Conservation (phyloP, 2,888 invertebrate species). For the Osmoderma eremita region DNA sequence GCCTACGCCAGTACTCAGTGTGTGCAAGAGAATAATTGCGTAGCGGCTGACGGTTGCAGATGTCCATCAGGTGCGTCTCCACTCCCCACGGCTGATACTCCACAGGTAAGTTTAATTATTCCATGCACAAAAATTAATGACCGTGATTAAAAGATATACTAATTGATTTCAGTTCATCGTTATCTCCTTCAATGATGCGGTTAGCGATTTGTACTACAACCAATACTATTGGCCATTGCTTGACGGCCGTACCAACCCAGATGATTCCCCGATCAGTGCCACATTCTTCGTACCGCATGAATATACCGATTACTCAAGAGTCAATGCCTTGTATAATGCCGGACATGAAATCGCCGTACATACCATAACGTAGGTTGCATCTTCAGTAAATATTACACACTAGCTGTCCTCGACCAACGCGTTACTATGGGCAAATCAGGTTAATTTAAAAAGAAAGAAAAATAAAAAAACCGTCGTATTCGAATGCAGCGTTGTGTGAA, state of each 20-base stretch:
- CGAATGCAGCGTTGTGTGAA: too few relatives aligned
- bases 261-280: constrained; percentile 70
- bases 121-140: not conserved
- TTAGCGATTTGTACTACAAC: constrained; percentile 66
- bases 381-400: too few relatives aligned
- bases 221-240: constrained; percentile 67
- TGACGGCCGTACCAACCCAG: constrained; percentile 69
- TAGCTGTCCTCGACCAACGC: too few relatives aligned
- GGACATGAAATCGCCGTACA: constrained; percentile 76
- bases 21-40: constrained; percentile 44
- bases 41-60: constrained; percentile 47
- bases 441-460: too few relatives aligned
- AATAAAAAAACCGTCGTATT: too few relatives aligned
- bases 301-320: constrained; percentile 68
- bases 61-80: constrained; percentile 47
- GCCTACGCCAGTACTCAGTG: constrained; percentile 19
- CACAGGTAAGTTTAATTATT: constrained; percentile 58
- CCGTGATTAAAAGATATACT: too few relatives aligned
- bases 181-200: constrained; percentile 75
- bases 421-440: too few relatives aligned
- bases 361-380: constrained; percentile 69
- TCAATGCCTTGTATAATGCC: constrained; percentile 69
- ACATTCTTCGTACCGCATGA: constrained; percentile 80
- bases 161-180: constrained; percentile 69
- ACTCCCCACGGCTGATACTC: constrained; percentile 39